Percentiles rank a stretch among this genome's conserved stretches.
Conservation (phyloP, 2,888 invertebrate species). For the Himalopsyche tibetana region DNA sequence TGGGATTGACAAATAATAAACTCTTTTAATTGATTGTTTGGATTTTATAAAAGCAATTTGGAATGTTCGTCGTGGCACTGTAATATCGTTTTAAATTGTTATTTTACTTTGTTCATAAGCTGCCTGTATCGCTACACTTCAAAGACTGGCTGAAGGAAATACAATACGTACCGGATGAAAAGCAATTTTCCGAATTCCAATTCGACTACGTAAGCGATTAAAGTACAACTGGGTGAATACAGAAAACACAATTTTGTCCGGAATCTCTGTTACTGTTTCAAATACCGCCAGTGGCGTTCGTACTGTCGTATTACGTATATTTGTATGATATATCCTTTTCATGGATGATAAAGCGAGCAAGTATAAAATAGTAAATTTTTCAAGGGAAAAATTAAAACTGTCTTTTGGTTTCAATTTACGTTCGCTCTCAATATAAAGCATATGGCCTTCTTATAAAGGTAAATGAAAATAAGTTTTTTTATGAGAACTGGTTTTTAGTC, state of each 20-base stretch:
- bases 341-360: too few relatives aligned
- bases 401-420: too few relatives aligned
- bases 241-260: slow-evolving; percentile 41
- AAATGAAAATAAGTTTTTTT: too few relatives aligned
- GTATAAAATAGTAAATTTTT: too few relatives aligned
- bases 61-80: not conserved
- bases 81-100: slow-evolving; percentile 21
- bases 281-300: not conserved
- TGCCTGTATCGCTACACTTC: slow-evolving; percentile 41
- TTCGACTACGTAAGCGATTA: slow-evolving; percentile 53
- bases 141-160: slow-evolving; percentile 33
- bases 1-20: too few relatives aligned
- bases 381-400: too few relatives aligned
- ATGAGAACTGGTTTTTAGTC: too few relatives aligned
- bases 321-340: too few relatives aligned
- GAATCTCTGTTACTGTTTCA: slow-evolving; percentile 21
- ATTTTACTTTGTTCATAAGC: slow-evolving; percentile 28
- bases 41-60: not conserved
- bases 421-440: too few relatives aligned
- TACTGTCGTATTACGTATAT: too few relatives aligned
- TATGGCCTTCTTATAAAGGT: too few relatives aligned
- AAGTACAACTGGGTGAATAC: slow-evolving; percentile 46
- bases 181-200: slow-evolving; percentile 56
- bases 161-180: slow-evolving; percentile 53
- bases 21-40: slow-evolving; percentile 17